Base-by-base conservation (phyloP, 2,888 invertebrate species). In the Cosmia pyralina region DNA sequence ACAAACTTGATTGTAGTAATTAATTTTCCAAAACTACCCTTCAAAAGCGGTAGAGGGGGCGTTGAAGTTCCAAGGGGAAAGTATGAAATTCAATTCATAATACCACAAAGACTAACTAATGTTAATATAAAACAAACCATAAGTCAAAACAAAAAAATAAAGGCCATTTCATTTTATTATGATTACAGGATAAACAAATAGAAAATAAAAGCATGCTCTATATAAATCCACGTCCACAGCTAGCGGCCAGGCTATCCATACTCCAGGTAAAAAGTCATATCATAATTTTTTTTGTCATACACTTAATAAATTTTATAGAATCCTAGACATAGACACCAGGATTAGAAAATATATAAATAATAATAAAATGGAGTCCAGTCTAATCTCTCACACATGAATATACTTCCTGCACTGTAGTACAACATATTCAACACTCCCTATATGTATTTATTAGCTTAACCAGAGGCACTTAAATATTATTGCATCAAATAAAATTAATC, bases 161-260 rank as follows among this genome's bases (percentile, higher is more conserved):
- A 86, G 87, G 82, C 79, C 77, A 88, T 85, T 89, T 89, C 83
- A 87, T 92, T 28, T 91, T 92, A 91, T 88, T 91, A 87, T 84
- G 89, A 89, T 88, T 91, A 88, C 81, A 87, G 85, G 87, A 89
- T 90, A 89, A 91, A 90, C 89, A 90, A 89, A 90, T 87, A 82
- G 59, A 90, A 85, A 91, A 90, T 90, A 90, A 89, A 91, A 92
- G 85, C 86, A 82, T 85, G 84, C 68, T 86, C 69, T 82, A 79
- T 83, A 86, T 79, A 84, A 84, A 84, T 81, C 66, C 64, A 79
- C 77, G 84, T 70, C 77, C 72, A 79, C 78, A 77, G 63, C 68
- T 70, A 66, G 76, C 41, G 41, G 67, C 65, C 70, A 76, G 63
- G 73, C 69, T 69, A 78, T 76, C 83, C 65, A 77, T 80, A 77